Conservation (phyloP, 2,797 vertebrate genomes). For the Sorex maritimensis region DNA sequence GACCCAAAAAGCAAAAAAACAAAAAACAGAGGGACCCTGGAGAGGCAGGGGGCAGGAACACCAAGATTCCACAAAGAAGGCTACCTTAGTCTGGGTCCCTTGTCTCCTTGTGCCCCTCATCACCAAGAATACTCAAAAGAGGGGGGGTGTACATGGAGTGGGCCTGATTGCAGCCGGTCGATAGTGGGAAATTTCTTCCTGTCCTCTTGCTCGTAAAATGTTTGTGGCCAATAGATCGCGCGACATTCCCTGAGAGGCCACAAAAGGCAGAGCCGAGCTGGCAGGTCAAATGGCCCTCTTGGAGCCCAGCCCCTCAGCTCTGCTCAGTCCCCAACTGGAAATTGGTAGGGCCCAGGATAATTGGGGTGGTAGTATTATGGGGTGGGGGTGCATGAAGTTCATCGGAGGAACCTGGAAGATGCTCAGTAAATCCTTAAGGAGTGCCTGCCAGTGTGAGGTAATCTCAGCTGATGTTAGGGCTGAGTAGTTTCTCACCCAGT, state of each 20-base stretch:
- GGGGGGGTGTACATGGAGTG: slow-evolving; percentile 68
- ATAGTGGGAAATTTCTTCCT: slow-evolving; percentile 84
- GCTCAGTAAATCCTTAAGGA: slow-evolving; percentile 27
- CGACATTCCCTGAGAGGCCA: slow-evolving; percentile 85
- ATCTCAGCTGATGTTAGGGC: background rate
- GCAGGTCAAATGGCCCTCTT: slow-evolving; percentile 69
- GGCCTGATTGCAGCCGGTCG: slow-evolving; percentile 50
- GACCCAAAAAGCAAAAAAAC: too few species aligned
- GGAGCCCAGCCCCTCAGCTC: slow-evolving; percentile 28
- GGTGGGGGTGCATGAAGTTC: background rate
- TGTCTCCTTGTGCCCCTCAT: background rate
- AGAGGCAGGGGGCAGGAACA: background rate
- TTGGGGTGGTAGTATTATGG: background rate
- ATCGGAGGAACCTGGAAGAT: slow-evolving; percentile 41
- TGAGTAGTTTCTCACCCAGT: slow-evolving; percentile 4
- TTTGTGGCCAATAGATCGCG: slow-evolving; percentile 83
- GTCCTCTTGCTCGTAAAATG: slow-evolving; percentile 84
- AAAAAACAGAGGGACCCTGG: background rate
- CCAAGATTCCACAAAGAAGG: slow-evolving; percentile 2
- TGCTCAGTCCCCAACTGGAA: background rate
- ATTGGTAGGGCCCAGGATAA: background rate
- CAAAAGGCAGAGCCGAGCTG: slow-evolving; percentile 74
- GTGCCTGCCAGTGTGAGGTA: background rate
- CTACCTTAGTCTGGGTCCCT: background rate
- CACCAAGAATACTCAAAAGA: slow-evolving; percentile 55